Base-by-base conservation (phyloP, 1,140 invertebrate genomes). In the Dysdera silvatica region DNA sequence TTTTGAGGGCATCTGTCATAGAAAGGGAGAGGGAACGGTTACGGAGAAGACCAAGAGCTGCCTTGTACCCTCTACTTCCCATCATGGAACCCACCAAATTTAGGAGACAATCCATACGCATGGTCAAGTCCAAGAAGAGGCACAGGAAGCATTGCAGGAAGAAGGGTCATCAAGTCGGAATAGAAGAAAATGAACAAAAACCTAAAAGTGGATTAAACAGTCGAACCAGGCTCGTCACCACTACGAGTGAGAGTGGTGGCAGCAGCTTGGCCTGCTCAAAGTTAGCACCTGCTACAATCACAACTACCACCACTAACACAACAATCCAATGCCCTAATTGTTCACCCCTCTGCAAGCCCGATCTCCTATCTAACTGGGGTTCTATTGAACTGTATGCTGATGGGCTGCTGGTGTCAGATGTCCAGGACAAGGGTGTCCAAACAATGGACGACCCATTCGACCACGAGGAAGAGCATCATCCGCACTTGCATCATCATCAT, bases 201-300 rank as follows among this genome's bases (percentile, higher is more conserved):
- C 4, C 54, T 18, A 4, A 16, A 23, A 24, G 47, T 4, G 59
- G 49, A 45, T 32, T 47, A 23, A 49, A 45, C 40, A 61, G 59
- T 26, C 49, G 59, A 10, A 45, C 59, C 12, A 54, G 37, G 16
- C 51, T 61, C 40, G 59, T 61, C 26, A 31, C 40, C 40, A 54
- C 47, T 8, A 49, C 59, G 28, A 61, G 40, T 5, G 48, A 33
- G 12, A 60, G 57, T 52, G 52, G 52, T n/a, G 41, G 52, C 35
- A 60, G 57, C 57, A 60, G 57, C 35, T 37, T 60, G 3, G 57
- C 59, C 20, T 61, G 59, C 59, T 61, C 59, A 61, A 61, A 52
- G 35, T 23, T 47, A 16, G 59, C 49, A 24, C n/a, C n/a, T n/a
- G n/a, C n/a, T n/a, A n/a, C n/a, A n/a, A n/a, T n/a, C n/a, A n/a